phyloP scores from a whole-genome alignment of 2,113 vertebrate genomes.

The Neolamprologus brichardi region DNA sequence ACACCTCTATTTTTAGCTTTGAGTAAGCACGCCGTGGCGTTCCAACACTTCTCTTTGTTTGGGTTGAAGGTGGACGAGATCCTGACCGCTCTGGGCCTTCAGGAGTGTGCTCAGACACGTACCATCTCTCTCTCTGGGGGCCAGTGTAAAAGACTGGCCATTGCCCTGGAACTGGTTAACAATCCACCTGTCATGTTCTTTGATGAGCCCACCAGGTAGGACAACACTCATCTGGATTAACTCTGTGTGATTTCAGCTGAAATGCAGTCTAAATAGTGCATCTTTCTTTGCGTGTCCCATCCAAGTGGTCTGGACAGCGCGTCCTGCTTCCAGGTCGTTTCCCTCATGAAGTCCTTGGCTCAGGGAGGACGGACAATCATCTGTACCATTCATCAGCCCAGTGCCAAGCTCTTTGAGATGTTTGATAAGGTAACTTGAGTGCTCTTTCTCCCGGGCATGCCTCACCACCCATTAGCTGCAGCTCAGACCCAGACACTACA shows the following conservation, averaged over 20 bases:
- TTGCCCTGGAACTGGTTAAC: slow-evolving; percentile 95
- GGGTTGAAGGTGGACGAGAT: slow-evolving; percentile 88
- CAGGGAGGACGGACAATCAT: slow-evolving; percentile 95
- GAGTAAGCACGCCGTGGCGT: not conserved
- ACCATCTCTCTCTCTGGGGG: slow-evolving; percentile 87
- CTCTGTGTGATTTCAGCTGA: not conserved
- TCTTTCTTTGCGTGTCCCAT: not conserved
- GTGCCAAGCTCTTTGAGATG: slow-evolving; percentile 98
- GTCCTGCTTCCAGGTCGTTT: slow-evolving; percentile 97
- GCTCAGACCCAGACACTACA: not conserved
- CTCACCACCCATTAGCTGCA: slow-evolving; percentile 4
- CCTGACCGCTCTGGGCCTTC: slow-evolving; percentile 90
- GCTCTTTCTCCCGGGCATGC: not conserved
- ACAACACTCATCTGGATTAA: not conserved
- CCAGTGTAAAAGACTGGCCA: slow-evolving; percentile 93
- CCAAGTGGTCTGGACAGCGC: slow-evolving; percentile 91
- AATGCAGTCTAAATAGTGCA: not conserved
- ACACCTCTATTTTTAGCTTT: not conserved
- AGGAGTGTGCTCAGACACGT: slow-evolving; percentile 89
- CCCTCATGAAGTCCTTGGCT: slow-evolving; percentile 92
- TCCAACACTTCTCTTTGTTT: not conserved
- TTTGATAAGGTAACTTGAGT: slow-evolving; percentile 89
- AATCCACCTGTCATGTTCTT: slow-evolving; percentile 99
- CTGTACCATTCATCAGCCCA: slow-evolving; percentile 99
- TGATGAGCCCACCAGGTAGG: slow-evolving; percentile 94